Conservation (phyloP, 2,113 vertebrate species). For the Bombycilla garrulus region DNA sequence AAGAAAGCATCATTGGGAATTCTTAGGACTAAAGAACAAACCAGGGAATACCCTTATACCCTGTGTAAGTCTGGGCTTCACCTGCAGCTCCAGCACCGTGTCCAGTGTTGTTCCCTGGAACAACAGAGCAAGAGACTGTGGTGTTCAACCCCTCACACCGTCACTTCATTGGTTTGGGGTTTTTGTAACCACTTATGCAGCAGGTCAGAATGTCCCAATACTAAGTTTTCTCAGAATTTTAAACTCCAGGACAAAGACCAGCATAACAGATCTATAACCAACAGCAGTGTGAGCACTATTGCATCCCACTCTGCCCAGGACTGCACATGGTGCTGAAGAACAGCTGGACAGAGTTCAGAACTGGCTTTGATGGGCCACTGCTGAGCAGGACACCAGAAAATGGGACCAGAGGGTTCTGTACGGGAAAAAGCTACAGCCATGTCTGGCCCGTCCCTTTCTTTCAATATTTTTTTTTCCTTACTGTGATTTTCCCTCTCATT, state of each 20-base stretch:
- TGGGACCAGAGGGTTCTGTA: background rate
- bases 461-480: background rate
- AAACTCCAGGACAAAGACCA: background rate
- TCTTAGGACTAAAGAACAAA: background rate
- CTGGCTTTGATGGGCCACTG: background rate
- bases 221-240: background rate
- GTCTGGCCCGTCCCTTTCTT: background rate
- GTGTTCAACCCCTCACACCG: background rate
- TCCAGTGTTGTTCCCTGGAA: background rate
- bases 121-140: background rate
- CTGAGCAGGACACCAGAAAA: background rate
- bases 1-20: background rate
- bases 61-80: background rate
- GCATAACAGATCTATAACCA: background rate
- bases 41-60: background rate
- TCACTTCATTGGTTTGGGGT: accelerated
- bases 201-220: background rate
- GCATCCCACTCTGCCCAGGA: background rate
- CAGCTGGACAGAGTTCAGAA: background rate
- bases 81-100: background rate
- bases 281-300: accelerated
- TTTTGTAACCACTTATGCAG: background rate
- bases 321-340: background rate
- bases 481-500: slow-evolving; percentile 24
- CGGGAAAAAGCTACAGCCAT: background rate